These are phyloP conservation scores for Leuctra nigra DNA, from an alignment of 2,888 invertebrate species.

Conservation along the genomic window DNA sequence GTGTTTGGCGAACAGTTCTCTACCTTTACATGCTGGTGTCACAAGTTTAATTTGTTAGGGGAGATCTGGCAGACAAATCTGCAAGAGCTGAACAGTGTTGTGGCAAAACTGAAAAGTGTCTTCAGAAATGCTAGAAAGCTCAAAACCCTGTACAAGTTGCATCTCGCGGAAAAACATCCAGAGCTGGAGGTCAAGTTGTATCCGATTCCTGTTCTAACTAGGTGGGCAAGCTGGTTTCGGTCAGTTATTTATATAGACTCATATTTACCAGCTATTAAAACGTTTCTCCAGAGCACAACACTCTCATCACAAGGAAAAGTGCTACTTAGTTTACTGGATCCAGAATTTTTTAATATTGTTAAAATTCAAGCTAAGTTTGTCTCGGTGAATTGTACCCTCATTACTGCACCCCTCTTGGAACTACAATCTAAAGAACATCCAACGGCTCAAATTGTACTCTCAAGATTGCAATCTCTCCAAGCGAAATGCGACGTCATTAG, in stretches of 20 bases:
- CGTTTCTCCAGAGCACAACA: neutral
- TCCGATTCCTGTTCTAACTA: neutral
- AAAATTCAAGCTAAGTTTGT: neutral
- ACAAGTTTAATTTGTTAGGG: neutral
- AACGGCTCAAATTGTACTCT: neutral
- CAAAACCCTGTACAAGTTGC: too few species aligned
- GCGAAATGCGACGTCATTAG: neutral
- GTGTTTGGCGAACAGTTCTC: neutral
- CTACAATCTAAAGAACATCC: neutral
- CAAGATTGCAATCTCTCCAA: neutral
- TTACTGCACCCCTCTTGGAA: neutral
- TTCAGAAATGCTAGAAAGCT: too few species aligned
- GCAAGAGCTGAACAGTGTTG: neutral
- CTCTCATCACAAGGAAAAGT: constrained; percentile 1
- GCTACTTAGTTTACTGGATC: neutral
- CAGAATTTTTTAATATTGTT: neutral
- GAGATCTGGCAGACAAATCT: neutral
- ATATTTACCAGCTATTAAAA: neutral
- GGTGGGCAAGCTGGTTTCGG: constrained; percentile 1
- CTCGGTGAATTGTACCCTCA: neutral
- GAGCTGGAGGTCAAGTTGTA: neutral
- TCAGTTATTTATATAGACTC: neutral
- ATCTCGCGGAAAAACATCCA: neutral
- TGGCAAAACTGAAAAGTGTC: too few species aligned
- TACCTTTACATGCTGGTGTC: neutral